Base-by-base conservation (phyloP, 2,888 invertebrate species). In the Eristalinus aeneus region DNA sequence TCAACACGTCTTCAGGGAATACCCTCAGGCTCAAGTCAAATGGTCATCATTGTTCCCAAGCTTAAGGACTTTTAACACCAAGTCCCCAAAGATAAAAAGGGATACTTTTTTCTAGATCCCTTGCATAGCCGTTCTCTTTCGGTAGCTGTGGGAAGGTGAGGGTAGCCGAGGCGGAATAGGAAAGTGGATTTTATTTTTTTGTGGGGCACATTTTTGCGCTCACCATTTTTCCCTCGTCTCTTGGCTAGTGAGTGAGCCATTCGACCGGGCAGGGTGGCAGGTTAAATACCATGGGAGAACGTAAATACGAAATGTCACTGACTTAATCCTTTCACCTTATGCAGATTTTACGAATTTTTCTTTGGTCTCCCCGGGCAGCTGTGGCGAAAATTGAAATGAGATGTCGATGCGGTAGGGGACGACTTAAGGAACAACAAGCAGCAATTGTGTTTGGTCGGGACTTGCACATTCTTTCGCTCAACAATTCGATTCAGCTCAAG, bases 1-100 rank as follows among this genome's bases (percentile, higher is more conserved):
- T 39, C 69, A 36, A 69, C 56, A 56, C 36, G 10, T 58, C 69
- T 69, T 58, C 9, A 16, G 69, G 69, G 69, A 23, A 56, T 36
- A 58, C 36, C 27, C 60, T 46, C 31, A 31, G 34, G 27, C 11
- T 71, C 27, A 71, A 71, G 71, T 61, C 60, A 71, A 71, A 71
- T 31, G 60, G 60, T 61, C 54, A 23, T 63, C 63, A 73, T 64
- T 73, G 73, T 16, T 73, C 73, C 63, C 73, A 23, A 63, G 73
- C 53, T 63, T 53, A 53, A 22, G 32, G 16, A 68, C 67, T 54
- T 68, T 68, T 68, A 68, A 68, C 54, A 56, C 54, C 32, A 22
- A 68, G 54, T 68, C 54, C 56, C 68, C 54, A 63, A 32, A 22
- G 53, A 73, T 34, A 73, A 63, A 34, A 46, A 60, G 54, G 73